Percentiles rank a stretch among this genome's conserved stretches.
phyloP scores from a whole-genome alignment of 2,888 invertebrate genomes.

The Andrena trimmerana region DNA sequence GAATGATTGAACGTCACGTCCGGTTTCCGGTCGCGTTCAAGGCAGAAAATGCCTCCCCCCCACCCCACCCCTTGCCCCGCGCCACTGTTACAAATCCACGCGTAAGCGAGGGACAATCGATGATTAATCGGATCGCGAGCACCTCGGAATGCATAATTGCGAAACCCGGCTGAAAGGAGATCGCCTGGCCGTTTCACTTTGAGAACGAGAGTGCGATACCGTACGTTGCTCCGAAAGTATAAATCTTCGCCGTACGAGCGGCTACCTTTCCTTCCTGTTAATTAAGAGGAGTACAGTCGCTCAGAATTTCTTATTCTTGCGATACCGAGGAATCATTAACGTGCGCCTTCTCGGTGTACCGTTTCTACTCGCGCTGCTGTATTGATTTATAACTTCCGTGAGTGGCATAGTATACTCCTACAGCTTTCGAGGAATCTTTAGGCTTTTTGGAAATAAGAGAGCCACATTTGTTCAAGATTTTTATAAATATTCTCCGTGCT shows the following conservation, averaged over 20 bases:
- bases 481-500: no score
- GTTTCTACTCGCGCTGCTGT: no score
- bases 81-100: constrained; percentile 44
- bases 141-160: constrained; percentile 68
- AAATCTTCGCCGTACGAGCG: constrained; percentile 24
- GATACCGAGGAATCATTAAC: no score
- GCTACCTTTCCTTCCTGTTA: not conserved
- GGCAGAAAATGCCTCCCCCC: constrained; percentile 63
- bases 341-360: no score
- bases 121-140: constrained; percentile 69
- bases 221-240: constrained; percentile 1
- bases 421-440: no score
- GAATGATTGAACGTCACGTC: constrained; percentile 51
- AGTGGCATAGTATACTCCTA: no score
- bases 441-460: no score
- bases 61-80: constrained; percentile 55
- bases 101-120: constrained; percentile 62
- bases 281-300: no score
- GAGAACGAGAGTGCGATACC: constrained; percentile 44
- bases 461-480: no score
- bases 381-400: no score
- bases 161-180: constrained; percentile 66
- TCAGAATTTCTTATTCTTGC: no score
- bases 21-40: constrained; percentile 53
- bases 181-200: constrained; percentile 48